phyloP scores from a whole-genome alignment of 2,113 vertebrate species.

The Martes martes region DNA sequence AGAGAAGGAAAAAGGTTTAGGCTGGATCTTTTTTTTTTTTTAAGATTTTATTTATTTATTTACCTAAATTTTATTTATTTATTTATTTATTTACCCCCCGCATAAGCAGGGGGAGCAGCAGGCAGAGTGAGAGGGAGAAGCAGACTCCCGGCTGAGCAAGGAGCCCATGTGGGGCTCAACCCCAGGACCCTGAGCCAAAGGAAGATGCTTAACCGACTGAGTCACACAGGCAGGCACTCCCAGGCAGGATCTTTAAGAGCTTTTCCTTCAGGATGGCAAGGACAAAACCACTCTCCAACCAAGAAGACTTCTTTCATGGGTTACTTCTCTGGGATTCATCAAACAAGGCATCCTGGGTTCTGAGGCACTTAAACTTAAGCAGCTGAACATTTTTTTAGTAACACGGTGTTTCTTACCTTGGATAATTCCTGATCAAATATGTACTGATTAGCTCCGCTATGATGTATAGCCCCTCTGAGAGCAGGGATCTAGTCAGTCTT shows the following conservation, averaged over 20 bases:
- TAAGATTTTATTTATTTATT: too few relatives aligned
- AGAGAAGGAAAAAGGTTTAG: background rate
- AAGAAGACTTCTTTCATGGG: background rate
- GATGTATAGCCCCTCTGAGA: background rate
- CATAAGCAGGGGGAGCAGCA: too few relatives aligned
- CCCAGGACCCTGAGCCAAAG: too few relatives aligned
- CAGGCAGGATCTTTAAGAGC: background rate
- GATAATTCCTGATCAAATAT: background rate
- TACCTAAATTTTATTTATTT: too few relatives aligned
- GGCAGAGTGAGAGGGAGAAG: too few relatives aligned
- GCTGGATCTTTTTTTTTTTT: background rate
- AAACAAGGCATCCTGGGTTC: background rate
- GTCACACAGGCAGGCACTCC: too few relatives aligned
- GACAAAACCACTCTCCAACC: background rate
- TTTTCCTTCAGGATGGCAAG: background rate
- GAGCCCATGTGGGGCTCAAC: too few relatives aligned
- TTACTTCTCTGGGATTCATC: background rate
- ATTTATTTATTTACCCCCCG: too few relatives aligned
- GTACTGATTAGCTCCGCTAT: background rate
- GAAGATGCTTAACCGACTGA: too few relatives aligned
- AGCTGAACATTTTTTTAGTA: background rate
- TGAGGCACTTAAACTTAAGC: background rate
- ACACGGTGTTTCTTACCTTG: background rate
- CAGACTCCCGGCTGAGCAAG: too few relatives aligned
- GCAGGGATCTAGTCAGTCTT: background rate